Base-by-base conservation (phyloP, 2,797 vertebrate species). In the Ispidina picta region DNA sequence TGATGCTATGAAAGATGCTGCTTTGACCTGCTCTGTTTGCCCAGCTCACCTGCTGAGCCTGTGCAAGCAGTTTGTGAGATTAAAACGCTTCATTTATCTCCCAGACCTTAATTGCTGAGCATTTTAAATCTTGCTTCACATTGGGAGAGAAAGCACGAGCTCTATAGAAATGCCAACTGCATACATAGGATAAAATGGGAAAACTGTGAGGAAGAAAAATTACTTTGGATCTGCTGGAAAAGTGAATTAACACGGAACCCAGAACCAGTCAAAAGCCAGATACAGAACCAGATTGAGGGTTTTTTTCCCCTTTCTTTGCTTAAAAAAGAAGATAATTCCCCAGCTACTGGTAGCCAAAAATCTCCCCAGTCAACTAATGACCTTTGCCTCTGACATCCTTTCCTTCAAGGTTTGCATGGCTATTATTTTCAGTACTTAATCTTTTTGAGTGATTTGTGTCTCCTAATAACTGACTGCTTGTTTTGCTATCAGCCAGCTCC, bases 361-460 rank as follows among this genome's bases (percentile, higher is more conserved):
- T 25, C 63, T 84, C 79, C 37, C 68, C 73, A 94, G 88, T 70
- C 96, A 94, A 37, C 93, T 93, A 90, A 93, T 66, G 93, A 79
- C 96, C 94, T 94, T 82, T 86, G 86, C 80, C 72, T 85, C 63
- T 54, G 75, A 15, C 23, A 12, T 70, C 58, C 74, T 33, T 88
- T 37, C 86, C 72, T 81, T 43, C 77, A 62, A 92, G 88, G 80
- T 70, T 86, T 92, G 78, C 73, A 86, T 89, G 86, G 79, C 80
- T 93, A 89, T 96, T 96, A 87, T 93, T 95, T 93, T 58, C 90
- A 86, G 86, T 6, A 17, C 82, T 86, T 94, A 94, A 96, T 95
- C 92, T 94, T 80, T 44, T 62, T 13, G 83, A 88, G 83, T 84
- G 83, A 96, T 96, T 96, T 81, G 86, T 94, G 88, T 78, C 62